These are phyloP conservation scores for Ophion ventricosus DNA, from an alignment of 2,888 invertebrate species.

Conservation along the genomic window DNA sequence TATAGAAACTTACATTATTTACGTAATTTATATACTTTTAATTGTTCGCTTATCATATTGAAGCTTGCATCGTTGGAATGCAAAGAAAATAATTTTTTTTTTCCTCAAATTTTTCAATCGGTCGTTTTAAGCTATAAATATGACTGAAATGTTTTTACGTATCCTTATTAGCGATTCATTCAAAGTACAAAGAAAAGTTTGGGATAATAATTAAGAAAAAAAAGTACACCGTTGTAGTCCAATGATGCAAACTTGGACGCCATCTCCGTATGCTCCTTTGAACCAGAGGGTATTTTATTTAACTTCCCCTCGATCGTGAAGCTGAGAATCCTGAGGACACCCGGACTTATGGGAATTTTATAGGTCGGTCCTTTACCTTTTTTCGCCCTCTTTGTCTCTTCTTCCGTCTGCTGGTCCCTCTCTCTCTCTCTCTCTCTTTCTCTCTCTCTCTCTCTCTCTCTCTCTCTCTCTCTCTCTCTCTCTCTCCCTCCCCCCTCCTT, in stretches of 20 bases:
- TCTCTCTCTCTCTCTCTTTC: neutral
- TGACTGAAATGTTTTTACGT: too few species aligned
- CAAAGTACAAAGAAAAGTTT: too few species aligned
- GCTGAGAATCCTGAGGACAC: neutral
- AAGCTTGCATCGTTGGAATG: neutral
- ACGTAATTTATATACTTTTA: too few species aligned
- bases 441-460: constrained; percentile 19
- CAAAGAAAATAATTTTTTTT: neutral
- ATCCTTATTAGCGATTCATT: too few species aligned
- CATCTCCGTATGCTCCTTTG: neutral
- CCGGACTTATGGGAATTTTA: constrained; percentile 54
- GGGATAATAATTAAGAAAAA: too few species aligned
- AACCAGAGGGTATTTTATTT: neutral
- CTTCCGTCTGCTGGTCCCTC: neutral
- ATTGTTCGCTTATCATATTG: neutral
- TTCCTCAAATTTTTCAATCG: too few species aligned
- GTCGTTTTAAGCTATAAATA: too few species aligned
- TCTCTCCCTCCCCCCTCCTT: constrained; percentile 15
- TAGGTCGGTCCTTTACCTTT: constrained; percentile 43
- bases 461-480: neutral
- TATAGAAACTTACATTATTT: too few species aligned
- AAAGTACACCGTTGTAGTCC: too few species aligned
- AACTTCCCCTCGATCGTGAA: neutral
- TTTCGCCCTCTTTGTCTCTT: constrained; percentile 26
- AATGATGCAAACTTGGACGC: too few species aligned